A percentile compares a stretch with the other conserved stretches of the same genome.
These are phyloP conservation scores for Chymomyza fuscimana DNA, from an alignment of 2,888 invertebrate genomes.

Conservation along the genomic window DNA sequence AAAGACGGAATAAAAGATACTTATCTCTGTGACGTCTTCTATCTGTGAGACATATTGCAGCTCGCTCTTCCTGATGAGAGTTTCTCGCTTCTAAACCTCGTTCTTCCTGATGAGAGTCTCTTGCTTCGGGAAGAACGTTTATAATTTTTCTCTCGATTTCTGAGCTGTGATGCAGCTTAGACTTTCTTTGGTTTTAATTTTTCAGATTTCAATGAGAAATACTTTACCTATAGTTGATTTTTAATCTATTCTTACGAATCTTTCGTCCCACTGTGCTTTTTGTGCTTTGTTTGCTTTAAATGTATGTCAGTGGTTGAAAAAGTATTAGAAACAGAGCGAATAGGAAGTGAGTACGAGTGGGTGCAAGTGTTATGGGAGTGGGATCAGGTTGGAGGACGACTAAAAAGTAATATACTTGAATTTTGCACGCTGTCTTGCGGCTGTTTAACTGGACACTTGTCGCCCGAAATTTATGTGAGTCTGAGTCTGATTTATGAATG, in stretches of 20 bases:
- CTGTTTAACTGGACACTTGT: slow-evolving; percentile 56
- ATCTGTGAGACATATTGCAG: too few relatives aligned
- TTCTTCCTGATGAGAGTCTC: too few relatives aligned
- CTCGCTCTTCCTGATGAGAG: too few relatives aligned
- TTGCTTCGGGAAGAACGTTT: too few relatives aligned
- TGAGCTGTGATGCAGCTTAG: too few relatives aligned
- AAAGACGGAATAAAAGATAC: too few relatives aligned
- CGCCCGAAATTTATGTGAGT: slow-evolving; percentile 55
- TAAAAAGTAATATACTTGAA: slow-evolving; percentile 25
- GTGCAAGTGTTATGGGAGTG: neutral
- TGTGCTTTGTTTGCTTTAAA: slow-evolving; percentile 3
- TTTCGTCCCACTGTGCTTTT: slow-evolving; percentile 13
- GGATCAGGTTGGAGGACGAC: neutral
- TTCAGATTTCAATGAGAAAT: too few relatives aligned
- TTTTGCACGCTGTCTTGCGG: slow-evolving; percentile 35
- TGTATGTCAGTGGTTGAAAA: slow-evolving; percentile 4
- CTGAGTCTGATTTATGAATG: slow-evolving; percentile 54
- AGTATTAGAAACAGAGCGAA: neutral
- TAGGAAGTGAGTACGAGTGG: neutral
- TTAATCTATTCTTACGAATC: neutral
- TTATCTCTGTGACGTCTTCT: too few relatives aligned
- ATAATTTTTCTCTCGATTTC: too few relatives aligned
- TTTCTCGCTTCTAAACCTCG: too few relatives aligned
- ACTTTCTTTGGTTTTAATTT: too few relatives aligned
- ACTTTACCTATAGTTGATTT: too few relatives aligned